Conservation (phyloP, 2,888 invertebrate species). For the Drosophila stalkeri region DNA sequence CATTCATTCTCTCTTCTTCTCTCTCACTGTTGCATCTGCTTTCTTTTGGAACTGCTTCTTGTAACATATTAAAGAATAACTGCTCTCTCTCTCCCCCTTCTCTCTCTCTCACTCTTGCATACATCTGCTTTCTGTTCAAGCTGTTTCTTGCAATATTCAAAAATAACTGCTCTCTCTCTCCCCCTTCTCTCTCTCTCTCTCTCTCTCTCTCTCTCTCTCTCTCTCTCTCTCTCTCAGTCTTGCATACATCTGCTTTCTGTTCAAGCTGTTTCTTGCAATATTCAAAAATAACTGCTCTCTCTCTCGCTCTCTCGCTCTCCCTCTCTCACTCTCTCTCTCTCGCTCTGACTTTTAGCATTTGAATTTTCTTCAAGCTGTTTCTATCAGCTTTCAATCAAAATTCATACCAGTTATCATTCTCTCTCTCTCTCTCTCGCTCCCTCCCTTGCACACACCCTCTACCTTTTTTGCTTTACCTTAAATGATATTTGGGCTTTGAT, state of each 20-base stretch:
- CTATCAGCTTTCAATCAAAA: neutral
- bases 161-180: no score
- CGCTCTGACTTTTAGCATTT: neutral
- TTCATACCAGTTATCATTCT: neutral
- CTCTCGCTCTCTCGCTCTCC: neutral
- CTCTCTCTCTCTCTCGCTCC: neutral
- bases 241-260: no score
- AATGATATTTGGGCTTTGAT: constrained; percentile 26
- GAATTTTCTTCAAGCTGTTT: neutral
- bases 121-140: neutral
- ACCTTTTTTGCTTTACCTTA: neutral
- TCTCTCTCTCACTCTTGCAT: no score
- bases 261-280: no score
- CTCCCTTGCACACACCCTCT: neutral
- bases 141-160: neutral
- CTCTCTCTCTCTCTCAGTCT: neutral
- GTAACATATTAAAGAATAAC: no score
- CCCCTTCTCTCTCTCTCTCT: no score
- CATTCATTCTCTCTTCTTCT: no score
- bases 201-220: neutral
- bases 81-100: no score
- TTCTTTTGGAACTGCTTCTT: no score
- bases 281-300: no score
- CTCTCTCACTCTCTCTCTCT: neutral
- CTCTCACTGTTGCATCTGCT: no score